Evolutionary conservation across 2,113 vertebrate species (phyloP).

Genomic region (Miniopterus natalensis): DNA sequence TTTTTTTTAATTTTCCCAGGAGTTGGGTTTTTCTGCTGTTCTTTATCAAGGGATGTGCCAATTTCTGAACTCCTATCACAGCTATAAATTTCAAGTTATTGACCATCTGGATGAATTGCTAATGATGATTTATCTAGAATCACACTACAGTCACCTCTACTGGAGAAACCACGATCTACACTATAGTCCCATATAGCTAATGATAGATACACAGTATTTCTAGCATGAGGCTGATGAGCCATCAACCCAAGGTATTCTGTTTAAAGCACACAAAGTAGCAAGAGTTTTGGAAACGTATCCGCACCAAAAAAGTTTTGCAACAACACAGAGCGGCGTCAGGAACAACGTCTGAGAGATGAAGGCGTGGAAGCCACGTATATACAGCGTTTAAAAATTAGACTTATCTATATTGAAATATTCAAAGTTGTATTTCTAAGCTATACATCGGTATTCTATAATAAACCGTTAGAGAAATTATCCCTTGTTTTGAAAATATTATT

Average conservation of each 20-base stretch:
- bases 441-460: slow-evolving; percentile 98
- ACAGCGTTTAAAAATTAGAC: slow-evolving; percentile 97
- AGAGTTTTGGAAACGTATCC: slow-evolving; percentile 93
- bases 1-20: slow-evolving; percentile 86
- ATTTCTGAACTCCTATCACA: slow-evolving; percentile 92
- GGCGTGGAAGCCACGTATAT: slow-evolving; percentile 97
- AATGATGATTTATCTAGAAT: slow-evolving; percentile 94
- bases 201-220: slow-evolving; percentile 95
- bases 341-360: slow-evolving; percentile 92
- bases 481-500: slow-evolving; percentile 97
- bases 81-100: slow-evolving; percentile 93
- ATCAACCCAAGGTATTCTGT: slow-evolving; percentile 89
- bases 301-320: slow-evolving; percentile 93
- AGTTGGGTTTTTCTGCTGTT: slow-evolving; percentile 88
- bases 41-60: slow-evolving; percentile 91
- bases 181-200: slow-evolving; percentile 94
- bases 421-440: slow-evolving; percentile 98
- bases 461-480: slow-evolving; percentile 97
- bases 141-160: slow-evolving; percentile 95
- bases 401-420: slow-evolving; percentile 96
- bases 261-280: slow-evolving; percentile 94
- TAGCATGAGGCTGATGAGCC: slow-evolving; percentile 88
- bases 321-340: slow-evolving; percentile 94
- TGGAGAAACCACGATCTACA: slow-evolving; percentile 95
- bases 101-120: slow-evolving; percentile 94